Base-by-base conservation (phyloP, 2,888 invertebrate genomes). In the Erebia palarica region DNA sequence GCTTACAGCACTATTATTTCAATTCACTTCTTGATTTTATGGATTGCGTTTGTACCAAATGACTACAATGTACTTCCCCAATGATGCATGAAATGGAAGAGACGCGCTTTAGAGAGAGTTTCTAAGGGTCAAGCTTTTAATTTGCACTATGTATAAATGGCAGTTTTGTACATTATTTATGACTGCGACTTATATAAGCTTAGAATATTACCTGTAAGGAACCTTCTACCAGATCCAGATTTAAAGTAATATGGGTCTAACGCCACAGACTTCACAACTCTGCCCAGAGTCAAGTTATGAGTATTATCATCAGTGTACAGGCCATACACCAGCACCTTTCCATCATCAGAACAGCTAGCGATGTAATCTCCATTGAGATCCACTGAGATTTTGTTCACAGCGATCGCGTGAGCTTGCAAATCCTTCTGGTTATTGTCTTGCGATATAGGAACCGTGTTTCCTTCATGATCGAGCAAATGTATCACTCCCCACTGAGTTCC, bases 311-410 rank as follows among this genome's bases (percentile, higher is more conserved):
- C 94, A 13, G 96, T 95, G 86, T 98, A 98, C 5, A 99, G 93
- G 1, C 99, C 98, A 78, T 96, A 96, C 71, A 99, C 96, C 79
- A 97, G 95, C 79, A 96, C 96, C 83, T 96, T 96, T 68, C 98
- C 98, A 87, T 98, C 98, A 85, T 98, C 97, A 0, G 98, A 97
- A 85, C 98, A 98, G 65, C 97, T 97, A 0, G 98, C 98, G 42
- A 99, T 96, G 85, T 96, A 97, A 86, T 99, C 98, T n/a, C 99
- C 99, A 81, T 96, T 97, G 36, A 95, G 91, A 86, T 99, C 99
- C 75, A 99, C 97, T 60, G 98, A 98, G 77, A 99, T 97, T 84
- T 97, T 97, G 90, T 99, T 99, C 0, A 99, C 98, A 11, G 98
- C 97, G 1, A 98, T 97, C 1, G 97, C 95, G 82, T 99, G 99